Percentiles rank a stretch among this genome's conserved stretches.
Evolutionary conservation across 2,888 invertebrate genomes (phyloP).

Genomic region (Tenthredo amoena): DNA sequence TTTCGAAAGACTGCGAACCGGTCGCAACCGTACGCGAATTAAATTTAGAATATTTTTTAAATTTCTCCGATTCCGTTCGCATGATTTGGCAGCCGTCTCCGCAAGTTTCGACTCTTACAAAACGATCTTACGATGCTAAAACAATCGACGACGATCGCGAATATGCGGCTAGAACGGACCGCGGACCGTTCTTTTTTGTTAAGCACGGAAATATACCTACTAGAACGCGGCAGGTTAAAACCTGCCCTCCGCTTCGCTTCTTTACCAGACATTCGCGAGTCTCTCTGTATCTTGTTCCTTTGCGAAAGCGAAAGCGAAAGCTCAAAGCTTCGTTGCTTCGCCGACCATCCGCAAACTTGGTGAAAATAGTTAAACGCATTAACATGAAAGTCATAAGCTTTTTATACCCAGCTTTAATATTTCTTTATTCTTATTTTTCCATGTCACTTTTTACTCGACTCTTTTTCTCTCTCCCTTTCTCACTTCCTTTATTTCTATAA

Average conservation of each 20-base stretch:
- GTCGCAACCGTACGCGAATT: conserved; percentile 68
- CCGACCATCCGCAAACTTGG: not conserved
- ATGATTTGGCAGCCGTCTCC: conserved; percentile 73
- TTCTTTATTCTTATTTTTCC: not conserved
- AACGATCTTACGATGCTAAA: conserved; percentile 52
- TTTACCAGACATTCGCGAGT: conserved; percentile 35
- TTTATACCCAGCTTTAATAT: not conserved
- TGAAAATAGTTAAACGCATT: conserved; percentile 12
- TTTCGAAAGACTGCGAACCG: conserved; percentile 72
- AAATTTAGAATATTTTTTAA: conserved; percentile 79
- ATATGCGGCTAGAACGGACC: conserved; percentile 53
- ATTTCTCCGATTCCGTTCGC: conserved; percentile 77
- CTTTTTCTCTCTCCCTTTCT: conserved; percentile 58
- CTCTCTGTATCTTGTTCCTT: not conserved
- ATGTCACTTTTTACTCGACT: conserved; percentile 54
- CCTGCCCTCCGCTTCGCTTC: conserved; percentile 33
- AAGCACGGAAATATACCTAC: conserved; percentile 48
- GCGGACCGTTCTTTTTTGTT: conserved; percentile 44
- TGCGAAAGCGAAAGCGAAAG: not conserved
- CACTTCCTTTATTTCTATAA: conserved; percentile 36
- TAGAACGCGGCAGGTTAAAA: conserved; percentile 51
- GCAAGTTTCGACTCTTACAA: conserved; percentile 51
- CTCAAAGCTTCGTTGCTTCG: not conserved
- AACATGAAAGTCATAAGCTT: conserved; percentile 12
- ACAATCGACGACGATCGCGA: conserved; percentile 56